phyloP scores from a whole-genome alignment of 1,140 invertebrate genomes.

The Stegodyphus dumicola region DNA sequence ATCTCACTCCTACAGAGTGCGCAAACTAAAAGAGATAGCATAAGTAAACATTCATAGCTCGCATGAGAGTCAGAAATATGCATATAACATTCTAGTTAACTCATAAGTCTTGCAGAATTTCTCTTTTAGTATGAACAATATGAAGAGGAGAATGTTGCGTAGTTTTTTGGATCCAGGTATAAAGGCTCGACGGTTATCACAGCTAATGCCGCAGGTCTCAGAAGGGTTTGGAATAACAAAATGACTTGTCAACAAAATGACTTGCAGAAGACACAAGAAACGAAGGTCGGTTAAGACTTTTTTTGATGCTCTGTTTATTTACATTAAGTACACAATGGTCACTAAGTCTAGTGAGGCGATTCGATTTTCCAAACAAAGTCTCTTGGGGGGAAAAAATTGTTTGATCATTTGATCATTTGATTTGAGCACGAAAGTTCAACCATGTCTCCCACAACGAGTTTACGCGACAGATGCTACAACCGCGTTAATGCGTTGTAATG shows the following conservation, averaged over 20 bases:
- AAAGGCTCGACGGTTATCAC: slow-evolving; percentile 55
- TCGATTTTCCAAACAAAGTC: neutral
- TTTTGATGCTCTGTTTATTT: slow-evolving; percentile 19
- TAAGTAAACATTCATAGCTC: neutral
- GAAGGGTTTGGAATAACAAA: slow-evolving; percentile 25
- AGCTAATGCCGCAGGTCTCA: slow-evolving; percentile 49
- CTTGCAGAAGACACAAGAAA: neutral
- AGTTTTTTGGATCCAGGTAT: slow-evolving; percentile 6
- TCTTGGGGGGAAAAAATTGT: neutral
- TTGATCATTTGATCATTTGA: slow-evolving; percentile 3
- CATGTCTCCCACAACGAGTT: neutral
- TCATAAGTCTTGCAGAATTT: neutral
- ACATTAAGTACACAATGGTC: slow-evolving; percentile 24
- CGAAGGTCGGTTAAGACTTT: neutral
- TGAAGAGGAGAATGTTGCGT: neutral
- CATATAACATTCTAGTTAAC: neutral
- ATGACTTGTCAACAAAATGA: neutral
- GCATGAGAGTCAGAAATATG: neutral
- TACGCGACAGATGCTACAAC: neutral
- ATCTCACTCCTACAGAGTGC: neutral
- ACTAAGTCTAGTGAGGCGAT: neutral
- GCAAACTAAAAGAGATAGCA: neutral
- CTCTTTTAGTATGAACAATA: neutral
- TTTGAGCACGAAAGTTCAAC: neutral
- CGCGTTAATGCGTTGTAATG: neutral